These are phyloP conservation scores for Misgurnus mizolepis DNA, from an alignment of 2,113 vertebrate genomes.

Conservation along the genomic window DNA sequence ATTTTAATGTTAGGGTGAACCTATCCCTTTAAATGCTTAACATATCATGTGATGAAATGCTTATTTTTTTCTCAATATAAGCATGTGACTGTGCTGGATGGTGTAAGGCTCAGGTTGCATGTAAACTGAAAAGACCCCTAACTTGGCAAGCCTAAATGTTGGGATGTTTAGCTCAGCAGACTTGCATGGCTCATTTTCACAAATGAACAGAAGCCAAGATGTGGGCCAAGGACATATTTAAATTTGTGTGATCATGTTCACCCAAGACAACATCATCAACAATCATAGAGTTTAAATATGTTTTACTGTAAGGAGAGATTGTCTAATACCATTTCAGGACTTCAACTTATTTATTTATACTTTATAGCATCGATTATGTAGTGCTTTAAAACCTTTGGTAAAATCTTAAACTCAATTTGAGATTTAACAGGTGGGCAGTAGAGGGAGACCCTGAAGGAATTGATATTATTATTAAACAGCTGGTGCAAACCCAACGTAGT, in stretches of 20 bases:
- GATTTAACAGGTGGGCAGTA: no score
- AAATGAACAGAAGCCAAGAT: conserved; percentile 53
- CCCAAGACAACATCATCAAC: neutral
- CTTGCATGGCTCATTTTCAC: conserved; percentile 57
- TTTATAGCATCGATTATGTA: no score
- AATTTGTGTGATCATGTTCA: neutral
- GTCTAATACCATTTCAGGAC: no score
- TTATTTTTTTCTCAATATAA: conserved; percentile 18
- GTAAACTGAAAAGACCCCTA: conserved; percentile 51
- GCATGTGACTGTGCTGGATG: conserved; percentile 48
- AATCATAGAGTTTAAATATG: no score
- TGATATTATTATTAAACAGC: neutral
- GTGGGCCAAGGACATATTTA: conserved; percentile 40
- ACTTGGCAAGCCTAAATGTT: conserved; percentile 58
- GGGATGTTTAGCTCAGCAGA: conserved; percentile 60
- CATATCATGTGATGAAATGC: conserved; percentile 54
- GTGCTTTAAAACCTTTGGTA: no score
- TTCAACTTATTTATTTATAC: no score
- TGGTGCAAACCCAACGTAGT: neutral
- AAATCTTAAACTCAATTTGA: no score
- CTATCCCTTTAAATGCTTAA: neutral
- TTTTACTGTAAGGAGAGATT: no score
- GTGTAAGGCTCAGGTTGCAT: conserved; percentile 51
- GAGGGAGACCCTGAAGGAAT: no score
- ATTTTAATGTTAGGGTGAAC: no score